phyloP scores from a whole-genome alignment of 2,113 vertebrate genomes.

The Hemibagrus wyckioides region DNA sequence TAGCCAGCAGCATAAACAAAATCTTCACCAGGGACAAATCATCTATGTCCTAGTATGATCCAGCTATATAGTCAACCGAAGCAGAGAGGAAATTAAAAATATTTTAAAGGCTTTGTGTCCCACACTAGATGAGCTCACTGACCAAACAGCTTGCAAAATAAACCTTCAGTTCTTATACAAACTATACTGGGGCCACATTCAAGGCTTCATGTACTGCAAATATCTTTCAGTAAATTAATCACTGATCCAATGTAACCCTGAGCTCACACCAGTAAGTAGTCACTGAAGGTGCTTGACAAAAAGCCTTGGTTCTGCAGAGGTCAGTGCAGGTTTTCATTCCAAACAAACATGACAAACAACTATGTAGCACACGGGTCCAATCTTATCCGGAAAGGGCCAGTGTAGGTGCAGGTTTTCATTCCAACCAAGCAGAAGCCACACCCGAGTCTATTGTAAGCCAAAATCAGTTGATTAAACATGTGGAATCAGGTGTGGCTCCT shows the following conservation, averaged over 20 bases:
- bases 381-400: too few species aligned
- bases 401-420: neutral
- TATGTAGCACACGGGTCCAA: too few species aligned
- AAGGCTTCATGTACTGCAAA: neutral
- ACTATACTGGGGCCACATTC: neutral
- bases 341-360: neutral
- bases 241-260: neutral
- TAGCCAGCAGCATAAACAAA: neutral
- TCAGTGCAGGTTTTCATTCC: neutral
- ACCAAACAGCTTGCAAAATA: neutral
- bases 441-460: neutral
- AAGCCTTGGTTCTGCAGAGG: neutral
- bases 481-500: too few species aligned
- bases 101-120: neutral
- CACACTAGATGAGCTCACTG: neutral
- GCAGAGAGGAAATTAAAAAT: neutral
- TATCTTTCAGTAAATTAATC: neutral
- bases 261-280: neutral
- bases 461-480: too few species aligned
- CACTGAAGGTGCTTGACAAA: neutral
- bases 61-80: neutral
- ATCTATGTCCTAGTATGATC: neutral
- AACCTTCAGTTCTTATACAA: neutral
- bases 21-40: neutral
- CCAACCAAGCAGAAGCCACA: neutral